These are phyloP conservation scores for Hymenopus coronatus DNA, from an alignment of 2,888 invertebrate genomes.

Conservation along the genomic window DNA sequence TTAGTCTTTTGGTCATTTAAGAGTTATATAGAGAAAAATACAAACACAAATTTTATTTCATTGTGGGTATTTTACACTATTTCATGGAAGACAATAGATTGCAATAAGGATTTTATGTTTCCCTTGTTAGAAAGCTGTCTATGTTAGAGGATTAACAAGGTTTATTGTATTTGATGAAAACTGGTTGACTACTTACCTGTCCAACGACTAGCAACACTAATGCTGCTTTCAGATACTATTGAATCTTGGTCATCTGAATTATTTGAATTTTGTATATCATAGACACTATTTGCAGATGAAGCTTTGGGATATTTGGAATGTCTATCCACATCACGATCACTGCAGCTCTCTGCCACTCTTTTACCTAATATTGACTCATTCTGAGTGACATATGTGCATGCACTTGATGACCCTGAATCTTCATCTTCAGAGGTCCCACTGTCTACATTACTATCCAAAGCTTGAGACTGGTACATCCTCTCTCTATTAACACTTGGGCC, in stretches of 20 bases:
- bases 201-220: neutral
- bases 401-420: too few relatives aligned
- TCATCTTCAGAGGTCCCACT: neutral
- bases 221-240: neutral
- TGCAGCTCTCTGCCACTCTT: neutral
- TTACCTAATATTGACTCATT: neutral
- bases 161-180: too few relatives aligned
- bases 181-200: neutral
- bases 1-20: too few relatives aligned
- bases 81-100: too few relatives aligned
- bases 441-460: neutral
- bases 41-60: too few relatives aligned
- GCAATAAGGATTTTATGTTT: too few relatives aligned
- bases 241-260: neutral
- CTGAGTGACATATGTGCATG: too few relatives aligned
- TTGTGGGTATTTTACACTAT: too few relatives aligned
- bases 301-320: neutral
- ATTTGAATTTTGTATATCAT: neutral
- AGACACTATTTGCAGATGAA: neutral
- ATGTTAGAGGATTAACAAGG: too few relatives aligned
- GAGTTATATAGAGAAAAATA: too few relatives aligned
- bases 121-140: too few relatives aligned
- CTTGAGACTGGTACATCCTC: neutral
- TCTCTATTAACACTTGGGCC: neutral
- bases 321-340: neutral